Conservation (phyloP, 2,888 invertebrate genomes). For the Folsomia candida region DNA sequence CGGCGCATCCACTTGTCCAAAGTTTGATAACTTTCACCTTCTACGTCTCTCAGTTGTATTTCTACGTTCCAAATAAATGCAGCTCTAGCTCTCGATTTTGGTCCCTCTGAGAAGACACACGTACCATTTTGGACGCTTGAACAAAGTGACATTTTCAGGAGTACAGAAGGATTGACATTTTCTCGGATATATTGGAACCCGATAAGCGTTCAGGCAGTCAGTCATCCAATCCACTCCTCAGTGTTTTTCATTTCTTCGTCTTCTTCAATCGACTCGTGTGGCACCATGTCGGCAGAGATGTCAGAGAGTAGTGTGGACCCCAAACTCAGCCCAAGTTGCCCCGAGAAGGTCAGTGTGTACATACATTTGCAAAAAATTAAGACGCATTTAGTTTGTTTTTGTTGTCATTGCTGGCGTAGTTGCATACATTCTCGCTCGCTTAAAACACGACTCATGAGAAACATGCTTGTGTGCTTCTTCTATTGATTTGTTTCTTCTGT, state of each 20-base stretch:
- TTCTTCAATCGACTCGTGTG: too few species aligned
- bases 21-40: conserved; percentile 41
- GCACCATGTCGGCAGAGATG: conserved; percentile 23
- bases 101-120: not conserved
- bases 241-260: not conserved
- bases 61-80: conserved; percentile 9
- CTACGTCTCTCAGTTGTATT: conserved; percentile 20
- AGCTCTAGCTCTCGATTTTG: not conserved
- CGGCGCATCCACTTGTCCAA: conserved; percentile 40
- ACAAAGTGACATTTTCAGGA: not conserved
- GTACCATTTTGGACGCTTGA: not conserved
- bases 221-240: too few species aligned
- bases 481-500: not conserved
- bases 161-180: not conserved
- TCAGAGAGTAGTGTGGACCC: conserved; percentile 33
- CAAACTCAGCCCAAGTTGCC: conserved; percentile 28
- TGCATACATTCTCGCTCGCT: not conserved
- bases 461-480: not conserved
- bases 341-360: conserved; percentile 35
- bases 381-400: conserved; percentile 4
- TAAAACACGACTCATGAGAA: not conserved
- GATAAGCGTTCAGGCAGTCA: too few species aligned
- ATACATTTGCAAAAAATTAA: not conserved
- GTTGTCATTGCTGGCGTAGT: not conserved
- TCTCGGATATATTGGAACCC: not conserved